Evolutionary conservation across 2,888 invertebrate genomes (phyloP).

Genomic region (Notocelia uddmanniana): DNA sequence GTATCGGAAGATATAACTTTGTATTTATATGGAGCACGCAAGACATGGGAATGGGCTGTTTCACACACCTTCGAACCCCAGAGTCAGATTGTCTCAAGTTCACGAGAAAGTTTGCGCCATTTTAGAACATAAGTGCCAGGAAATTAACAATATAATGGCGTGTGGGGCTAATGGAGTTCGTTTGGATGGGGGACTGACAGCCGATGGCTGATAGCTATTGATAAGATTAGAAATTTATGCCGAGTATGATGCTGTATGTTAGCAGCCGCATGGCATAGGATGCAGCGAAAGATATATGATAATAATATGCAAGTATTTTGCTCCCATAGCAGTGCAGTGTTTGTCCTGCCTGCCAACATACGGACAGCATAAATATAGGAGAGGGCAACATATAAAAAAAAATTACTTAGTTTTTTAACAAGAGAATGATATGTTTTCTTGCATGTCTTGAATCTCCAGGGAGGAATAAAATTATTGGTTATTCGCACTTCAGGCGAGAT

Average conservation of each 20-base stretch:
- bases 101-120: conserved; percentile 10
- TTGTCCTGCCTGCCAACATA: background rate
- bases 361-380: background rate
- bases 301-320: background rate
- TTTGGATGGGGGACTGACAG: conserved; percentile 4
- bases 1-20: conserved; percentile 35
- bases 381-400: background rate
- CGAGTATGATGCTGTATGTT: conserved; percentile 21
- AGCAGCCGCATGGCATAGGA: background rate
- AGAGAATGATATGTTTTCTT: no score
- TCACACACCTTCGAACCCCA: conserved; percentile 20
- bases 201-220: conserved; percentile 35
- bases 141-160: background rate
- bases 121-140: background rate
- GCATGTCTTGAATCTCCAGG: no score
- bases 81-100: background rate
- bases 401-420: no score
- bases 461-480: no score
- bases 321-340: background rate
- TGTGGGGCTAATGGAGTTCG: background rate
- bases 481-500: no score
- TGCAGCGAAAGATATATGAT: background rate
- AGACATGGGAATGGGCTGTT: conserved; percentile 34
- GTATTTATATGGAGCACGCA: conserved; percentile 36
- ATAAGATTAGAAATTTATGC: conserved; percentile 46